Base-by-base conservation (phyloP, 2,113 vertebrate species). In the Cryptotis parvus region DNA sequence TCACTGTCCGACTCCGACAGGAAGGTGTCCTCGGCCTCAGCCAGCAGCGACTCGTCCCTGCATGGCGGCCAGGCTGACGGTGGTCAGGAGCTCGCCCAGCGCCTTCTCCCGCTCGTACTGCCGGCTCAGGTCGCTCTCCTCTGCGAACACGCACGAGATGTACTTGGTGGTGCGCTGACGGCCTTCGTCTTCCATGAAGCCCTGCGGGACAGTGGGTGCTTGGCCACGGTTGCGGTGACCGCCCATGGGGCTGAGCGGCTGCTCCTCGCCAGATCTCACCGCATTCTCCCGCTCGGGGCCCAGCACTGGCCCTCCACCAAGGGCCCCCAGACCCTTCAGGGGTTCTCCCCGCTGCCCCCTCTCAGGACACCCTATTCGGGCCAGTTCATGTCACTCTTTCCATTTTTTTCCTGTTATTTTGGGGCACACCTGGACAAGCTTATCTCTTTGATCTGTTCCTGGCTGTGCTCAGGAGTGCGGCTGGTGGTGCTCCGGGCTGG, bases 161-260 rank as follows among this genome's bases (percentile, higher is more conserved):
- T 98, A 99, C 87, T 99, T 99, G n/a, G 99, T 99, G 0, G 98
- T 99, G 79, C 99, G 98, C 96, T 99, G 99, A 3, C 99, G 98
- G 41, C 99, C 99, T 95, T 98, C 98, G 8, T 99, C 99, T 91
- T 98, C 99, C 99, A 99, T 99, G 95, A 99, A 99, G 1, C 99
- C 99, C 99, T 99, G 94, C 75, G 75, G 76, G 87, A 41, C 2
- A 3, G 52, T 37, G 39, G 35, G 27, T 22, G 1, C 9, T 14
- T 12, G 1, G 12, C 2, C 58, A 61, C 58, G 16, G 16, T n/a
- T n/a, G n/a, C n/a, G n/a, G n/a, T n/a, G n/a, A n/a, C n/a, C n/a
- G n/a, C n/a, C n/a, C n/a, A n/a, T 29, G 61, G 6, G 69, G 22
- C 18, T 26, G 69, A 20, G 66, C 31, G 33, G 14, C 33, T 35